Conservation (phyloP, 2,113 vertebrate species). For the Phrynocephalus versicolor region DNA sequence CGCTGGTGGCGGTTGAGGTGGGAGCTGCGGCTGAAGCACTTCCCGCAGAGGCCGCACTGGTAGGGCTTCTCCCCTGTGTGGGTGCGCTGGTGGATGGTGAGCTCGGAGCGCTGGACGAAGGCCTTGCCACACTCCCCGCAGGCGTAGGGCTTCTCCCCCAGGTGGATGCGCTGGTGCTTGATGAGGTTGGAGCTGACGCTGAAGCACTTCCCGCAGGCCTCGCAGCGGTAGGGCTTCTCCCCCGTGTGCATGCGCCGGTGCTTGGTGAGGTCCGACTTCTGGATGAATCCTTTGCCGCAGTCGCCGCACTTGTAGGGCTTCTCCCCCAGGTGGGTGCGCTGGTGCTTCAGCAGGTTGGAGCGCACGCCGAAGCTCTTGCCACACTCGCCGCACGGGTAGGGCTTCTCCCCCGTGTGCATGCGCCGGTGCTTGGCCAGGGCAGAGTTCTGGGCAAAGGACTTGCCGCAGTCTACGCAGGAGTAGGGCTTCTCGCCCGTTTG, state of each 20-base stretch:
- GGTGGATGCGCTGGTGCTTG: constrained; percentile 32
- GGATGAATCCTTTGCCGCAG: constrained; percentile 49
- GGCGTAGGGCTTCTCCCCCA: constrained; percentile 42
- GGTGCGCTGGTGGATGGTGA: constrained; percentile 54
- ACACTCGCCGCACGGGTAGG: constrained; percentile 44
- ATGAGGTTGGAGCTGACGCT: constrained; percentile 45
- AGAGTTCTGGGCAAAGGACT: constrained; percentile 39
- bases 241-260: constrained; percentile 39
- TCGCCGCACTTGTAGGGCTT: constrained; percentile 27
- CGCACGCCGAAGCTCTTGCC: constrained; percentile 48
- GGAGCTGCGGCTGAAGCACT: constrained; percentile 55
- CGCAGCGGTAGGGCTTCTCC: constrained; percentile 38
- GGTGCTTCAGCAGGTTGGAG: constrained; percentile 49
- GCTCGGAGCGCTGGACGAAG: constrained; percentile 59
- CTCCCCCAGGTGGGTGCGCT: constrained; percentile 47
- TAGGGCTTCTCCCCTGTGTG: constrained; percentile 56
- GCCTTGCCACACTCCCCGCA: constrained; percentile 53
- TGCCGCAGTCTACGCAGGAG: constrained; percentile 8
- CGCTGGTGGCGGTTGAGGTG: constrained; percentile 54
- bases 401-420: constrained; percentile 46
- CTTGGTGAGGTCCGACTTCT: constrained; percentile 37
- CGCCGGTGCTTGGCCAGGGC: constrained; percentile 41
- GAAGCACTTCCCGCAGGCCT: constrained; percentile 34
- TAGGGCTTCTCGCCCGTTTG: constrained; percentile 41
- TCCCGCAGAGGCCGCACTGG: constrained; percentile 40